Evolutionary conservation across 2,797 vertebrate genomes (phyloP).

Genomic region (Aselliscus stoliczkanus): DNA sequence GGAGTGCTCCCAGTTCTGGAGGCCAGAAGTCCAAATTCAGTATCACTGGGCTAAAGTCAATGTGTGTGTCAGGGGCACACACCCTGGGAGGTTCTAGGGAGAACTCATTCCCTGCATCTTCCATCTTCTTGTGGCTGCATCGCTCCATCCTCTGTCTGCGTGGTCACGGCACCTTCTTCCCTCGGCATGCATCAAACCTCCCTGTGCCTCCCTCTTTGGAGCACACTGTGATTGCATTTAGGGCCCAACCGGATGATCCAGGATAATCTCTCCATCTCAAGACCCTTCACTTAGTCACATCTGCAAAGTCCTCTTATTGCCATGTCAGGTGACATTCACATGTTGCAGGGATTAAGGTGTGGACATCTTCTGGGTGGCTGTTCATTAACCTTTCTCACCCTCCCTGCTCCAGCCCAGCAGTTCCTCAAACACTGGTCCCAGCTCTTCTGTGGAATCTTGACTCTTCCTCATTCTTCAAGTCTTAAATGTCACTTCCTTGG

Average conservation of each 20-base stretch:
- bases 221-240: accelerated
- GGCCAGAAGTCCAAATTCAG: neutral
- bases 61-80: neutral
- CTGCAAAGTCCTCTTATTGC: neutral
- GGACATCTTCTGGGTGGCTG: neutral
- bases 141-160: accelerated
- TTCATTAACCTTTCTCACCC: neutral
- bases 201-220: neutral
- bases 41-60: neutral
- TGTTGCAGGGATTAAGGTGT: neutral
- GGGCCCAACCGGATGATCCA: neutral
- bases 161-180: accelerated
- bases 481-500: neutral
- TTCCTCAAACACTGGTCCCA: neutral
- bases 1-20: neutral
- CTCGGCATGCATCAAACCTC: accelerated
- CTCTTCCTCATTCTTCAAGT: neutral
- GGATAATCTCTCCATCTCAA: neutral
- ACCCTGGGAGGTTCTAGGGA: too few species aligned
- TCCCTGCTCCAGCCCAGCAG: neutral
- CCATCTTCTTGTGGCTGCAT: neutral
- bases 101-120: neutral
- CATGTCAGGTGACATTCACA: neutral
- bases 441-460: neutral
- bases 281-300: neutral